Evolutionary conservation across 2,888 invertebrate genomes (phyloP).

Genomic region (Uropetala carovei): DNA sequence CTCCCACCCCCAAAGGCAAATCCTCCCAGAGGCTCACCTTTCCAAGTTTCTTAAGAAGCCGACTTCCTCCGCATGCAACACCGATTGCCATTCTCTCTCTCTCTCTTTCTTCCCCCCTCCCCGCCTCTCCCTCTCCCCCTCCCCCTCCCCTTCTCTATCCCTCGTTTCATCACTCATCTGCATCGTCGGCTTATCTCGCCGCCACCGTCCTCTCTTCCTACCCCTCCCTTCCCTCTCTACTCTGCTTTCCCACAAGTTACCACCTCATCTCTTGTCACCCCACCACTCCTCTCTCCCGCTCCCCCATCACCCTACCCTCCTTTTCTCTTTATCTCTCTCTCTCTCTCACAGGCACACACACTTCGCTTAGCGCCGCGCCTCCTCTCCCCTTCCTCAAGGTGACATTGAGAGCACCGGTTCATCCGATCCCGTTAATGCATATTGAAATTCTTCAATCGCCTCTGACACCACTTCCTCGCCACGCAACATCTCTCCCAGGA

Average conservation of each 20-base stretch:
- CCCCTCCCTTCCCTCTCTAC: too few relatives aligned
- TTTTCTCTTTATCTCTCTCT: too few relatives aligned
- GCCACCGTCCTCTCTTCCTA: too few relatives aligned
- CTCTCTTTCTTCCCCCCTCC: neutral
- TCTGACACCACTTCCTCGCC: neutral
- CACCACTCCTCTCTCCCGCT: too few relatives aligned
- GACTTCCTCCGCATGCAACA: neutral
- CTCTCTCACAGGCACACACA: too few relatives aligned
- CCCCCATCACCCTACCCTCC: too few relatives aligned
- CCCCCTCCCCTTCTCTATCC: neutral
- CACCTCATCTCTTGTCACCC: too few relatives aligned
- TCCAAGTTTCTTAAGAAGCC: neutral
- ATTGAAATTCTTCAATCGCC: neutral
- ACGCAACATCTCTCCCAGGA: neutral
- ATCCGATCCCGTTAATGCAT: neutral
- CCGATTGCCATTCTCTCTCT: neutral
- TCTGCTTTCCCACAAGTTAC: too few relatives aligned
- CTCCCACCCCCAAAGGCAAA: neutral
- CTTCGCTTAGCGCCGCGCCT: neutral
- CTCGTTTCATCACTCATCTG: neutral
- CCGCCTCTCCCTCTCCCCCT: neutral
- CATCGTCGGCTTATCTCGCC: too few relatives aligned
- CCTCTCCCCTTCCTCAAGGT: neutral
- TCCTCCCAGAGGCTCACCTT: neutral
- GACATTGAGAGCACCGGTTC: neutral